These are phyloP conservation scores for Neelides sp. DNA, from an alignment of 1,140 invertebrate genomes.

Conservation along the genomic window DNA sequence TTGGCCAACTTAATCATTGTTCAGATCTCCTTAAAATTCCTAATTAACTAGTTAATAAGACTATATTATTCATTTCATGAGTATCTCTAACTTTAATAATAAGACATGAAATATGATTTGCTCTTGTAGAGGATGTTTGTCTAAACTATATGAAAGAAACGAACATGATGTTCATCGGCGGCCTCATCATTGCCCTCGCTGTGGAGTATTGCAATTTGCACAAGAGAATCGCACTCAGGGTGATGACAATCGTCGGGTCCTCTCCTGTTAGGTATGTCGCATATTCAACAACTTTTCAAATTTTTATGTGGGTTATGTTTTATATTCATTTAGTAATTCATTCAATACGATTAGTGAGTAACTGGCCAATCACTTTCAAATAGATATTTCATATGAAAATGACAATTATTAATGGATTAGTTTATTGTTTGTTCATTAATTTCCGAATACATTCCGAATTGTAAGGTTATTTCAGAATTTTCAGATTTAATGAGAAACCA, in stretches of 20 bases:
- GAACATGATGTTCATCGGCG: constrained; percentile 45
- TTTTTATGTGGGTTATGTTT: constrained; percentile 19
- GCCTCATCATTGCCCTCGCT: constrained; percentile 40
- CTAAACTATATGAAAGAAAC: constrained; percentile 37
- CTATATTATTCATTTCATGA: constrained; percentile 21
- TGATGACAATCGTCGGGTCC: constrained; percentile 35
- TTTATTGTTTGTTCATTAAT: too few relatives aligned
- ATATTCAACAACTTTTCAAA: neutral
- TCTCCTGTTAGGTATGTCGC: constrained; percentile 34
- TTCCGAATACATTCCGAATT: too few relatives aligned
- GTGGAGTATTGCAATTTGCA: constrained; percentile 39
- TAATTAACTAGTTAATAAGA: neutral
- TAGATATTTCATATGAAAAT: too few relatives aligned
- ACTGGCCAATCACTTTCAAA: neutral
- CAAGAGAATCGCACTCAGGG: constrained; percentile 37
- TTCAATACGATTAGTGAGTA: neutral
- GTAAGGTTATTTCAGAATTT: too few relatives aligned
- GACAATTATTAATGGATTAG: neutral
- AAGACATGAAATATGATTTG: neutral
- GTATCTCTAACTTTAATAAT: neutral
- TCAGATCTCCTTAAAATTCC: constrained; percentile 1
- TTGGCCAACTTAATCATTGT: neutral
- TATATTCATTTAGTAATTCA: neutral
- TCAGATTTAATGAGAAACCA: too few relatives aligned
- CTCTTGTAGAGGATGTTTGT: constrained; percentile 14